Evolutionary conservation across 2,113 vertebrate genomes (phyloP).

Genomic region (Crotalus helleri): DNA sequence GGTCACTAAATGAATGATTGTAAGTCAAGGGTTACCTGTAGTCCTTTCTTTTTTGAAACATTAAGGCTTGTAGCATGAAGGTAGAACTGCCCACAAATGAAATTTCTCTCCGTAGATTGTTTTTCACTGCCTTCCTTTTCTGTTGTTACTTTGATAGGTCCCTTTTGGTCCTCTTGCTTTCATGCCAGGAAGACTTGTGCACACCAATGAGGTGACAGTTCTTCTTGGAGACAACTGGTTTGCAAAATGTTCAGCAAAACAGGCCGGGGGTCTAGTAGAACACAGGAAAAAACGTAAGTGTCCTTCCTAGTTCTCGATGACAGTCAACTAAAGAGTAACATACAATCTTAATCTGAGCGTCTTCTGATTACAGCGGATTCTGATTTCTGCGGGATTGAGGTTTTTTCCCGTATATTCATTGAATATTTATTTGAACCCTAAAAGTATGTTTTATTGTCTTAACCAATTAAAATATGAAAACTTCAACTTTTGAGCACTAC

Average conservation of each 20-base stretch:
- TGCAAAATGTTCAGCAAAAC: conserved; percentile 91
- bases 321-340: neutral
- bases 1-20: neutral
- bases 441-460: conserved; percentile 53
- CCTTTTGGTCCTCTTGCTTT: conserved; percentile 95
- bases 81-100: neutral
- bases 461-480: conserved; percentile 49
- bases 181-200: conserved; percentile 93
- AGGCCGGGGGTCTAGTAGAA: conserved; percentile 84
- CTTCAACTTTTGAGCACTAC: conserved; percentile 54
- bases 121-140: conserved; percentile 32
- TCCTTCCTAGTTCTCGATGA: conserved; percentile 4
- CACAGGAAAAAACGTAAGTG: conserved; percentile 91
- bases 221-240: conserved; percentile 98
- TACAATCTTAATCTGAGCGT: neutral
- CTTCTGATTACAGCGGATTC: neutral
- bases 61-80: neutral
- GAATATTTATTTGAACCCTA: too few species aligned
- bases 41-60: neutral
- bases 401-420: neutral
- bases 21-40: neutral
- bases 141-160: conserved; percentile 74
- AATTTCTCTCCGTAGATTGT: neutral
- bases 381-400: neutral
- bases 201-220: conserved; percentile 92